These are phyloP conservation scores for Probosciger aterrimus DNA, from an alignment of 2,113 vertebrate genomes.

Conservation along the genomic window DNA sequence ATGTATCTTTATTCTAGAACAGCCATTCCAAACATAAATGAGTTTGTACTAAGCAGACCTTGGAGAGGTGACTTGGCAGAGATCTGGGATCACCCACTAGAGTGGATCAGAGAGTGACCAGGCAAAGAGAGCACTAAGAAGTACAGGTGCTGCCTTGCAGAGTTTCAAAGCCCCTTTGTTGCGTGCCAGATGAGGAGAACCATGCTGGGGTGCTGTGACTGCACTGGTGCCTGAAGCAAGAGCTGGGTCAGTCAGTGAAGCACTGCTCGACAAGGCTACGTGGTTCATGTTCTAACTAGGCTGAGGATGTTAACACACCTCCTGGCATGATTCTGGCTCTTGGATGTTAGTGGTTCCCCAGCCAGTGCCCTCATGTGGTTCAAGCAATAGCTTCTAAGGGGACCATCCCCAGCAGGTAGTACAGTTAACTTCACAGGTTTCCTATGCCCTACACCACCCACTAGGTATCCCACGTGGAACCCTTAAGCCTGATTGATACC, in stretches of 20 bases:
- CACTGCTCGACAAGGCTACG: accelerated
- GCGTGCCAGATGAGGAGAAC: neutral
- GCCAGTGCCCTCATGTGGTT: neutral
- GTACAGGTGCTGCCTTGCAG: neutral
- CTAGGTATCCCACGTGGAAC: neutral
- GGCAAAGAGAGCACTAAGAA: neutral
- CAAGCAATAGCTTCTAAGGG: neutral
- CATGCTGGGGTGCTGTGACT: neutral
- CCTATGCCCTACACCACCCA: accelerated
- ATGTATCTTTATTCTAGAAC: neutral
- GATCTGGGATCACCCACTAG: neutral
- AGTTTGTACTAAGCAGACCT: neutral
- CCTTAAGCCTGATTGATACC: neutral
- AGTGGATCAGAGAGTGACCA: neutral
- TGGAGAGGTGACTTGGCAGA: neutral
- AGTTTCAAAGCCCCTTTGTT: neutral
- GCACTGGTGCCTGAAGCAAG: neutral
- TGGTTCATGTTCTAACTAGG: neutral
- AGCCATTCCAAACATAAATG: neutral
- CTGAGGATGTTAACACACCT: neutral
- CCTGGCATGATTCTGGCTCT: neutral
- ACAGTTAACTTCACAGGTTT: neutral
- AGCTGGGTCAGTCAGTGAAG: neutral
- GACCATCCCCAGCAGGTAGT: neutral
- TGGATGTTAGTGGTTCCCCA: neutral